Conservation (phyloP, 2,888 invertebrate species). For the Hedya salicella region DNA sequence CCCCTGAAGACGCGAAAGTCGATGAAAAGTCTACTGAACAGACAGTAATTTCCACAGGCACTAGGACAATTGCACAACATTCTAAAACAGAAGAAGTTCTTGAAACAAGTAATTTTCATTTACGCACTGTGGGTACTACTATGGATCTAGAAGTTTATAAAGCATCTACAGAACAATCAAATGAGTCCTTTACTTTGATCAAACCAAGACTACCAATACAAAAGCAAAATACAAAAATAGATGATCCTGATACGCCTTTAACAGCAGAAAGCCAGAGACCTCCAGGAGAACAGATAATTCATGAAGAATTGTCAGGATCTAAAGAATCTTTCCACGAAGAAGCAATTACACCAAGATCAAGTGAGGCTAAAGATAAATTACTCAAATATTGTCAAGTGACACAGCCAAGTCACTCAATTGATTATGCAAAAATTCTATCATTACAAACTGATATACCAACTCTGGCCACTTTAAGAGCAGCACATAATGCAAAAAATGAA, state of each 20-base stretch:
- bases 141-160: not conserved
- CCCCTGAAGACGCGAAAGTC: not conserved
- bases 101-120: not conserved
- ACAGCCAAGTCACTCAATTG: not conserved
- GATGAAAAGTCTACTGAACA: not conserved
- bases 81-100: too few relatives aligned
- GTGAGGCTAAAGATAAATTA: too few relatives aligned
- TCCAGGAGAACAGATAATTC: too few relatives aligned
- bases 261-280: too few relatives aligned
- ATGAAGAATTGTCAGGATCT: too few relatives aligned
- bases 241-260: too few relatives aligned
- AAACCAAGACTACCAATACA: not conserved
- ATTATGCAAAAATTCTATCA: not conserved
- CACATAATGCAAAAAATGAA: not conserved
- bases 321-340: too few relatives aligned
- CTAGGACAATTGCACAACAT: too few relatives aligned
- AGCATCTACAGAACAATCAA: not conserved
- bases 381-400: too few relatives aligned
- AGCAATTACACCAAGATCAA: too few relatives aligned
- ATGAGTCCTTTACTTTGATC: not conserved
- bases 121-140: not conserved
- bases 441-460: conserved; percentile 4
- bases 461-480: conserved; percentile 1
- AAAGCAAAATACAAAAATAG: not conserved
- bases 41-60: not conserved